Conservation (phyloP, 2,797 vertebrate genomes). For the Sebastes itinus region DNA sequence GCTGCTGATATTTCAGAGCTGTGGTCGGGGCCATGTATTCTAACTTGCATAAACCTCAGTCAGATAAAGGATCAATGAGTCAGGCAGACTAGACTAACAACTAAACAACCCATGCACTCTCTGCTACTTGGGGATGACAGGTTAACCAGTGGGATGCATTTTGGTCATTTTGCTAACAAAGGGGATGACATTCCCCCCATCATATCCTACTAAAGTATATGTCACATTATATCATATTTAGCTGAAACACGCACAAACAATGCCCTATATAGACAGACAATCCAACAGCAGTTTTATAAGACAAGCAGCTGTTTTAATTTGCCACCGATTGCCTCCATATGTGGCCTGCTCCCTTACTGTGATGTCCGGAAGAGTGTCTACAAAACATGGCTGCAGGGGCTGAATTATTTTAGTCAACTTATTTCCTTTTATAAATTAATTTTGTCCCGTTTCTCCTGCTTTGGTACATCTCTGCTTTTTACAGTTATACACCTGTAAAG, state of each 20-base stretch:
- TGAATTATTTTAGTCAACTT: constrained; percentile 21
- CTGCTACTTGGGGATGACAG: background rate
- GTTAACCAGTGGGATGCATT: background rate
- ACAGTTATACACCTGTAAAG: background rate
- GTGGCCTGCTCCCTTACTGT: background rate
- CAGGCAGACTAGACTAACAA: background rate
- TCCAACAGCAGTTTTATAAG: background rate
- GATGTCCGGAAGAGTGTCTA: constrained; percentile 1
- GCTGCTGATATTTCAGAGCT: background rate
- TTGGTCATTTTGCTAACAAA: background rate
- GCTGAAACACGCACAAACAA: background rate
- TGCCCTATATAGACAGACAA: background rate
- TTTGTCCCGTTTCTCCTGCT: background rate
- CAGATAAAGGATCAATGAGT: background rate
- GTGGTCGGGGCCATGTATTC: rapidly evolving
- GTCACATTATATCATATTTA: background rate
- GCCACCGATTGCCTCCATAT: background rate
- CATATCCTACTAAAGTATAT: background rate
- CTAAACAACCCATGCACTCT: background rate
- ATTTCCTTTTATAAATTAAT: constrained; percentile 5
- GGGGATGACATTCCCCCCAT: background rate
- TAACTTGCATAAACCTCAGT: background rate
- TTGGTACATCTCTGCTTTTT: background rate
- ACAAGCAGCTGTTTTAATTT: background rate
- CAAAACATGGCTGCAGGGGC: background rate